Evolutionary conservation across 2,888 invertebrate species (phyloP).

Genomic region (Cerastoderma edule): DNA sequence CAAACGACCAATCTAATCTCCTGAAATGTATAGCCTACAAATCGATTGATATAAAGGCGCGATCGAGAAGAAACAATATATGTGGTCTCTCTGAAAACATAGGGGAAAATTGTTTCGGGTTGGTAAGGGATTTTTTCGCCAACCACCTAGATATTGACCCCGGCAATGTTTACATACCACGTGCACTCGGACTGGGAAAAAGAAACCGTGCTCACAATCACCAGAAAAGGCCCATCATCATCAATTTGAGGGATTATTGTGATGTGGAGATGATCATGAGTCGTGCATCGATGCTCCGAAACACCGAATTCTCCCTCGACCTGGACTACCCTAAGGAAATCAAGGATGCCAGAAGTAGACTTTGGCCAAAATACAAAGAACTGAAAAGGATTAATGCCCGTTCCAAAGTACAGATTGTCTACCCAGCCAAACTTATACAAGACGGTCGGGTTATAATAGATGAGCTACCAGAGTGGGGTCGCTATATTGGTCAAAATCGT

Average conservation of each 20-base stretch:
- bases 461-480: conserved; percentile 9
- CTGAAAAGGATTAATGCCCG: background rate
- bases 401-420: conserved; percentile 12
- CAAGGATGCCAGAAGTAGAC: conserved; percentile 8
- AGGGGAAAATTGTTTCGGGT: conserved; percentile 29
- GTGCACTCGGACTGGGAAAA: conserved; percentile 23
- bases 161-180: conserved; percentile 11
- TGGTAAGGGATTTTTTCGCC: conserved; percentile 5
- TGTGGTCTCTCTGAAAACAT: conserved; percentile 19
- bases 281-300: conserved; percentile 3
- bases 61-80: conserved; percentile 27
- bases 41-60: conserved; percentile 35
- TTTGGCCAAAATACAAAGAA: conserved; percentile 20
- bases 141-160: conserved; percentile 28
- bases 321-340: conserved; percentile 32
- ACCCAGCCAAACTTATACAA: background rate
- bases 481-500: background rate
- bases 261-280: conserved; percentile 25
- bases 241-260: conserved; percentile 21
- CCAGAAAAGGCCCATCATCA: conserved; percentile 21
- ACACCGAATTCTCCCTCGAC: conserved; percentile 20
- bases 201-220: background rate
- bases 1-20: conserved; percentile 10
- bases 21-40: conserved; percentile 24
- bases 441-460: background rate